Evolutionary conservation across 2,888 invertebrate species (phyloP).

Genomic region (Sacculina carcini): DNA sequence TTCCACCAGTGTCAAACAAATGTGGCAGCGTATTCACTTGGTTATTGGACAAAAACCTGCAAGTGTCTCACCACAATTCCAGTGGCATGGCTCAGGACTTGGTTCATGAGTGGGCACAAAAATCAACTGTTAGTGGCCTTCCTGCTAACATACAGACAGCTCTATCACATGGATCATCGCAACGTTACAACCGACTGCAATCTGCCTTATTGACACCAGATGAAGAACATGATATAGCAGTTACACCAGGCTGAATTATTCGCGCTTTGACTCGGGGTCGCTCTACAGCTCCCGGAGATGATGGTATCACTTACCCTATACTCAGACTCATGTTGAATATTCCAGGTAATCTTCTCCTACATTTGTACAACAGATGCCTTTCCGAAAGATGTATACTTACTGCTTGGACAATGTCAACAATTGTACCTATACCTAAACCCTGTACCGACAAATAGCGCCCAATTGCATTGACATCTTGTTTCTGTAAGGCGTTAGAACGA

Average conservation of each 20-base stretch:
- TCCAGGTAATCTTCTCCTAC: not conserved
- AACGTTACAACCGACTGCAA: not conserved
- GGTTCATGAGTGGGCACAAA: not conserved
- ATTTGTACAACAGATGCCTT: not conserved
- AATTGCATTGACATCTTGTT: too few species aligned
- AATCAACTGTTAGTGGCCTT: not conserved
- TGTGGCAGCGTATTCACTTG: too few species aligned
- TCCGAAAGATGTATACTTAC: not conserved
- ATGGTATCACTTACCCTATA: slow-evolving; percentile 2
- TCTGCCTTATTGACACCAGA: not conserved
- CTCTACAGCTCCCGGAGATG: slow-evolving; percentile 1
- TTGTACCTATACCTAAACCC: slow-evolving; percentile 1
- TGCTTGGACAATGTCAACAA: slow-evolving; percentile 2
- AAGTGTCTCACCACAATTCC: not conserved
- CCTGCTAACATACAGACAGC: not conserved
- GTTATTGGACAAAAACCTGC: too few species aligned
- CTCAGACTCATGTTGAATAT: not conserved
- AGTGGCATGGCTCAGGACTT: not conserved
- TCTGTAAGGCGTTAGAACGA: slow-evolving; percentile 1
- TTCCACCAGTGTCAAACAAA: too few species aligned
- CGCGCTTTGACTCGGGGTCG: not conserved
- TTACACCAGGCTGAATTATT: not conserved
- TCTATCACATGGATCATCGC: not conserved
- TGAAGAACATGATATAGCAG: not conserved
- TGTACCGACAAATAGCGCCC: slow-evolving; percentile 2